Conservation (phyloP, 2,797 vertebrate genomes). For the Myiotriccus ornatus region DNA sequence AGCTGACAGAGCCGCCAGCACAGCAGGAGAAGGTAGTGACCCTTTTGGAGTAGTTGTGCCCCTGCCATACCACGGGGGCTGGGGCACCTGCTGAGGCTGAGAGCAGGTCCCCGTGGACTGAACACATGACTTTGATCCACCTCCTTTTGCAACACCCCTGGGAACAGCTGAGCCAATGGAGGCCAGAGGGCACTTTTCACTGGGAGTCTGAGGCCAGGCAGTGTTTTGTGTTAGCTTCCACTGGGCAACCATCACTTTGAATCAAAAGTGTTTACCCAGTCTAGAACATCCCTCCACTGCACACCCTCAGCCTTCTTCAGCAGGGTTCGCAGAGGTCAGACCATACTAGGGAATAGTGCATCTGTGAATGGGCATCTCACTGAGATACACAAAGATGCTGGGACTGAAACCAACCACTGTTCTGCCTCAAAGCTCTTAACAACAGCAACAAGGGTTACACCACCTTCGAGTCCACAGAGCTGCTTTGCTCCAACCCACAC, state of each 20-base stretch:
- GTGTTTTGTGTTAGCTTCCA: neutral
- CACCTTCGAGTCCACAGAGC: neutral
- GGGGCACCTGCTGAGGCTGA: neutral
- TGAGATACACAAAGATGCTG: neutral
- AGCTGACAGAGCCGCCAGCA: neutral
- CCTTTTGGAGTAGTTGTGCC: neutral
- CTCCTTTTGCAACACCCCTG: neutral
- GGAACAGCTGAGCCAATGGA: rapidly evolving
- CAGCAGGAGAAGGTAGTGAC: neutral
- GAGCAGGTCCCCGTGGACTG: rapidly evolving
- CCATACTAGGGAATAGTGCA: neutral
- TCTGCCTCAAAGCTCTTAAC: neutral
- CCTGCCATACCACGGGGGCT: neutral
- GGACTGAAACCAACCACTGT: neutral
- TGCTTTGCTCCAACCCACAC: neutral
- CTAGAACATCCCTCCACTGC: neutral
- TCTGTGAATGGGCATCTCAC: neutral
- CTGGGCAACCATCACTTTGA: neutral
- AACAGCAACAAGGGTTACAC: neutral
- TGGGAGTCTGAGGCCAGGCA: neutral
- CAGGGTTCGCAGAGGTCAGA: neutral
- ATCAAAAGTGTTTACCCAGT: neutral
- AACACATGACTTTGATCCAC: neutral
- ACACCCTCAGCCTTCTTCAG: neutral
- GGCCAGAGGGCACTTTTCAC: neutral